Conservation (phyloP, 2,113 vertebrate species). For the Fulmarus glacialis region DNA sequence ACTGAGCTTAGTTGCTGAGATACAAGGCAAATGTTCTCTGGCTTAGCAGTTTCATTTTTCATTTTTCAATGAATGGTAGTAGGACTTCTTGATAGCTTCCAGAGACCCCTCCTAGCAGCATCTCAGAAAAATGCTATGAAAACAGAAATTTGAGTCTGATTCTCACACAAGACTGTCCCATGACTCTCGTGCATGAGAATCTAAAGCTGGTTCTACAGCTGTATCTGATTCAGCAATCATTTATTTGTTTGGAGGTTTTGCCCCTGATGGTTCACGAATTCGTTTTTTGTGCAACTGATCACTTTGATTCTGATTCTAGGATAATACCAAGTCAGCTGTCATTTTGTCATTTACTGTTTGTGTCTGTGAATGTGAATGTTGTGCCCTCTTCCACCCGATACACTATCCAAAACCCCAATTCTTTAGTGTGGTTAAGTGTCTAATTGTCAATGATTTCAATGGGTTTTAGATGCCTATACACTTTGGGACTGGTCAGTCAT, state of each 20-base stretch:
- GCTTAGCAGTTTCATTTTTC: background rate
- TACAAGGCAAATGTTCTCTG: background rate
- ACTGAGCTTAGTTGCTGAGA: background rate
- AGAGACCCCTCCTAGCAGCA: slow-evolving; percentile 47
- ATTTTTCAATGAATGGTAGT: background rate
- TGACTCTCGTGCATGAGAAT: background rate
- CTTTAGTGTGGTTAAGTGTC: background rate
- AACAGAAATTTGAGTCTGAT: background rate
- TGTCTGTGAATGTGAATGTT: background rate
- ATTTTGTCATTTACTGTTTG: background rate
- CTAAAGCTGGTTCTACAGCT: background rate
- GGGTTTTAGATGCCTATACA: background rate
- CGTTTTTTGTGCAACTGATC: background rate
- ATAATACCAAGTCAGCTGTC: background rate
- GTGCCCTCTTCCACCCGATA: background rate
- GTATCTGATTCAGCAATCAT: background rate
- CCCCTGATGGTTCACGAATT: background rate
- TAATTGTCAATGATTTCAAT: background rate
- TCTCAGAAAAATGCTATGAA: slow-evolving; percentile 20
- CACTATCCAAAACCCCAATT: background rate
- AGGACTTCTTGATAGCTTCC: slow-evolving; percentile 3
- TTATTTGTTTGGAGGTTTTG: background rate
- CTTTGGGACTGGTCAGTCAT: background rate
- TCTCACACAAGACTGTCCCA: background rate
- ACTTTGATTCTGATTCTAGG: background rate